Evolutionary conservation across 2,113 vertebrate genomes (phyloP), one percentile per base, ranked within the genome.

Genomic region (Electrona antarctica): DNA sequence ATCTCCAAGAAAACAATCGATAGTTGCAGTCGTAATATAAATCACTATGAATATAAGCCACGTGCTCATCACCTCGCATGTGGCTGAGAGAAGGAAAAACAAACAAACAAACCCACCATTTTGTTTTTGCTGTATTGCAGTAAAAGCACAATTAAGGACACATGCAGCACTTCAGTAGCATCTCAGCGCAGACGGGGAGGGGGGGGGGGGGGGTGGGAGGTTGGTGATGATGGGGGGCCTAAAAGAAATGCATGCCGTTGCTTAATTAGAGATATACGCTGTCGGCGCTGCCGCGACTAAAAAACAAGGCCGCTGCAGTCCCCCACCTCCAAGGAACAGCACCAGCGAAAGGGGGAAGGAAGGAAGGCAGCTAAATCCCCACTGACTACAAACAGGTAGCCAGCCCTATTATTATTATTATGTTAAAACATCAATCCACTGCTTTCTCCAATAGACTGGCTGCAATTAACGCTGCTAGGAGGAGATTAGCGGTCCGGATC

Each of bases 231-330:
- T 57, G 8, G 9, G 7, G 9, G 9, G 9, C 21, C 57, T 41
- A 41, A 60, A 58, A 11, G 70, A 80, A 79, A 48, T 65, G 68
- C 11, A 15, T 71, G 50, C 61, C 15, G 21, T 55, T 41, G 59
- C 58, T 83, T 82, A 76, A 84, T 84, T 89, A 80, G 79, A 76
- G 74, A 4, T 67, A 41, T 41, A 41, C 0, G 29, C 74, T 78
- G 74, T 68, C 73, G 73, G 69, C 10, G 28, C 58, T 51, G 15
- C 69, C 78, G 76, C 59, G 67, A 64, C 58, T 64, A 69, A 33
- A 81, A 59, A 61, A 69, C 29, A 11, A 73, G 66, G 56, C 48
- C 60, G 50, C 58, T 63, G 67, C 28, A 64, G 60, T 41, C 33
- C 33, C 33, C 33, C 56, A 41, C 49, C 55, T 71, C 67, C 3